phyloP scores from a whole-genome alignment of 92 coral and sea anemone genomes.

The Zoanthus sansibaricus region DNA sequence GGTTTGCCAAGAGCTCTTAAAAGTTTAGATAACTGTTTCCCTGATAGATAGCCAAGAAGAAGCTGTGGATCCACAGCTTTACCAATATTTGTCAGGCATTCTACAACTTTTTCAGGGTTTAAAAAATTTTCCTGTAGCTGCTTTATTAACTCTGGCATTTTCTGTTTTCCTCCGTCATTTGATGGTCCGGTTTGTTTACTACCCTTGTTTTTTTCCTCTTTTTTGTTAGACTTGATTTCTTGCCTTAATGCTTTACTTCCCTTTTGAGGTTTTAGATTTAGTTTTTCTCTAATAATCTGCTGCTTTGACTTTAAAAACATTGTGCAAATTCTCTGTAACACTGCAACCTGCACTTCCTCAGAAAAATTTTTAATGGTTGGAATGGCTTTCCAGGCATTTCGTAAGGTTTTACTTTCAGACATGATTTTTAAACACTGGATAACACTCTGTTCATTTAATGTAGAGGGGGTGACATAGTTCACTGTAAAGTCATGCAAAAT shows the following conservation, averaged over 20 bases:
- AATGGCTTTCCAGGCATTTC: conserved; percentile 31
- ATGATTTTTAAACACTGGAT: conserved; percentile 19
- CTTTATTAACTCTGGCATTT: conserved; percentile 14
- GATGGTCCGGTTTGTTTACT: conserved; percentile 14
- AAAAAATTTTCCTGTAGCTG: conserved; percentile 46
- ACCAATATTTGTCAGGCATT: conserved; percentile 30
- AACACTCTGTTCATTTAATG: conserved; percentile 17
- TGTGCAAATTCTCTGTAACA: conserved; percentile 54
- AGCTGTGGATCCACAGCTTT: conserved; percentile 22
- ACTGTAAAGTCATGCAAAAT: conserved; percentile 49
- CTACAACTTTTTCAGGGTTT: conserved; percentile 45
- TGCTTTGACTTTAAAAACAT: conserved; percentile 71
- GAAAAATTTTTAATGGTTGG: conserved; percentile 24
- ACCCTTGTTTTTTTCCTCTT: conserved; percentile 13
- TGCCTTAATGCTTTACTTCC: conserved; percentile 47
- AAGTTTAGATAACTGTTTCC: conserved; percentile 45
- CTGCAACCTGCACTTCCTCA: conserved; percentile 36
- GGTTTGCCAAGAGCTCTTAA: conserved; percentile 59
- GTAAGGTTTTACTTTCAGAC: conserved; percentile 16
- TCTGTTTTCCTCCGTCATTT: conserved; percentile 22
- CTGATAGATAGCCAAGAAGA: conserved; percentile 42
- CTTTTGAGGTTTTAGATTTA: conserved; percentile 64
- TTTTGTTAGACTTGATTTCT: conserved; percentile 46
- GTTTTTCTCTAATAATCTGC: conserved; percentile 59
- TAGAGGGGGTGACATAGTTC: conserved; percentile 38